Evolutionary conservation across 2,113 vertebrate species (phyloP), one percentile per base, ranked within the genome.

Genomic region (Thinocorus orbignyianus): DNA sequence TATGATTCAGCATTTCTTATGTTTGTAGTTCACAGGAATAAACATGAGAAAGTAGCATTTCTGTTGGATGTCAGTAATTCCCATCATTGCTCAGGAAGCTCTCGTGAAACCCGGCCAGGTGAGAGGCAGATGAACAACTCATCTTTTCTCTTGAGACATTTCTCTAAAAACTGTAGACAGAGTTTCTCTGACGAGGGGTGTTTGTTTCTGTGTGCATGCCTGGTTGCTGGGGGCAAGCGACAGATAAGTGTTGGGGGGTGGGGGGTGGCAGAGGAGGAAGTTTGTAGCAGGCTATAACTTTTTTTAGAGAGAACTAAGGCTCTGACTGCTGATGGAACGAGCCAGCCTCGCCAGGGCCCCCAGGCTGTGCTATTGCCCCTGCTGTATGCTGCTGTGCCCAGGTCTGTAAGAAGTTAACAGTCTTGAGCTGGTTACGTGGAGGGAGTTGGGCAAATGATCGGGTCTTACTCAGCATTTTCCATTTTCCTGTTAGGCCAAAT

Each of bases 381-480:
- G 0, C 61, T 7, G 9, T 14, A 10, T 14, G 64, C 65, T 44
- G 49, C 81, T 35, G 28, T 1, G 26, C 20, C 0, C 2, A 42
- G 79, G 20, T 61, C 81, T 90, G 76, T 13, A 18, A 93, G 86
- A 76, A 65, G 60, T 41, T 72, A 82, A 42, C 65, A 88, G 52
- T 48, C 72, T 39, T n/a, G 3, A 49, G 70, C 91, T 96, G 80
- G 73, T 69, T 83, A 42, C 0, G 16, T 52, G 86, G 41, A 88
- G 48, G 68, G 72, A 81, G 35, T 1, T 58, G 95, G 73, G 88
- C 86, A 90, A 55, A 92, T 25, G 44, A 88, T 85, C 10, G 4
- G 16, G 3, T 64, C 92, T 96, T 90, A 95, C 54, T 97, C 95
- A 96, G 96, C 93, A 82, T 92, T 96, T 97, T 97, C 85, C 93